Evolutionary conservation across 2,888 invertebrate genomes (phyloP).

Genomic region (Chironomus riparius): DNA sequence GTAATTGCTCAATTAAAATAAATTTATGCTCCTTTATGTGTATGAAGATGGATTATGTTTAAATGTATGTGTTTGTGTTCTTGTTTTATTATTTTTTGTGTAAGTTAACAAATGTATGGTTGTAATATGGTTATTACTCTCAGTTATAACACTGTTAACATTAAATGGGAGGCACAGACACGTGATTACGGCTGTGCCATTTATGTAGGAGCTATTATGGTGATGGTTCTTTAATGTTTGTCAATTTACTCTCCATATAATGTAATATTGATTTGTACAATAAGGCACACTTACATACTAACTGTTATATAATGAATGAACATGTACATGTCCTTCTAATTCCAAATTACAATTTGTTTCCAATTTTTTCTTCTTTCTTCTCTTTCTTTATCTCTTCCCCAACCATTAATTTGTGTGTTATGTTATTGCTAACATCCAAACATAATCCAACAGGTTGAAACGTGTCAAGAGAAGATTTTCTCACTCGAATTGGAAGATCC

Average conservation of each 20-base stretch:
- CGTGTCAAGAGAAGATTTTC: constrained; percentile 83
- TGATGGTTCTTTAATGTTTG: constrained; percentile 22
- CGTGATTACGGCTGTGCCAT: neutral
- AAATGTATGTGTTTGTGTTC: no score
- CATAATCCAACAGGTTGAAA: constrained; percentile 60
- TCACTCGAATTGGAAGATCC: constrained; percentile 69
- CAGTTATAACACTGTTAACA: no score
- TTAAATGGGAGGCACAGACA: no score
- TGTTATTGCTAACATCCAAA: neutral
- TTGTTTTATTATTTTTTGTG: no score
- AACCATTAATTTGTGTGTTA: neutral
- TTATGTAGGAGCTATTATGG: neutral
- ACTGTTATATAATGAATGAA: neutral
- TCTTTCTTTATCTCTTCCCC: neutral
- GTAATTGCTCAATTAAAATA: constrained; percentile 24
- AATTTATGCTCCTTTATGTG: constrained; percentile 6
- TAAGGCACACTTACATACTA: neutral
- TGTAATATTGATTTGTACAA: neutral
- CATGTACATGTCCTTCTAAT: neutral
- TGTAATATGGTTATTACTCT: no score
- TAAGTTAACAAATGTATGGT: no score
- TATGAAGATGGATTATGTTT: no score
- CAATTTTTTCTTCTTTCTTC: no score
- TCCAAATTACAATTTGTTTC: neutral
- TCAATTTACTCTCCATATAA: constrained; percentile 2